Base-by-base conservation (phyloP, 1,140 invertebrate species). In the Rhizoglyphus robini region DNA sequence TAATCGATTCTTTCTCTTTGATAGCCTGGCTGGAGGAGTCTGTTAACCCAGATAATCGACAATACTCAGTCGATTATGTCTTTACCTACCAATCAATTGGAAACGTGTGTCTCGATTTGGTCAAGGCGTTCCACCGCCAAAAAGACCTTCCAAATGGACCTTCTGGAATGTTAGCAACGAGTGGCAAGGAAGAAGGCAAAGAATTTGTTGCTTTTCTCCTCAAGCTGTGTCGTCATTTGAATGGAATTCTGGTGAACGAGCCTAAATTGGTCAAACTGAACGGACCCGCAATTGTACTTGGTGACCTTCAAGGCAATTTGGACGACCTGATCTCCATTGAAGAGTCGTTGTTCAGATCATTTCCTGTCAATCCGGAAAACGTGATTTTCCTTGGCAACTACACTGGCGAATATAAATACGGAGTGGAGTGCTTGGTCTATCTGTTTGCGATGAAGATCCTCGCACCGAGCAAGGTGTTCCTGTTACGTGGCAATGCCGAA, bases 241-340 rank as follows among this genome's bases (percentile, higher is more conserved):
- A 15, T 20, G 20, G 15, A 5, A 54, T 54, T 15, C 20, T 54
- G 15, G 15, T 8, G 15, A 20, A 11, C 8, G 51, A 54, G 23
- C 23, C 23, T 11, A 54, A 54, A 32, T 32, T 54, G 23, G 23
- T 54, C 51, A 54, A 65, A 20, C 13, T 65, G 59, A 23, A 63
- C 8, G 46, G 31, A 11, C 63, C 63, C 15, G 46, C 25, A 23
- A 25, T 65, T 25, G 63, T 65, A 23, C 13, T 65, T 34, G 63
- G 63, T 36, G 82, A 83, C 72, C 75, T 83, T 60, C 81, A 83
- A 75, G 82, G 82, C 8, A 83, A 82, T 73, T 81, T 77, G 66
- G 73, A 76, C 47, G 82, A 83, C 71, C 70, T 83, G 41, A 72
- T 81, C 2, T 78, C 77, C 65, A 83, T 82, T 78, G 82, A 83